Evolutionary conservation across 2,888 invertebrate genomes (phyloP), one percentile per base, ranked within the genome.

Genomic region (Geophilus truncorum): DNA sequence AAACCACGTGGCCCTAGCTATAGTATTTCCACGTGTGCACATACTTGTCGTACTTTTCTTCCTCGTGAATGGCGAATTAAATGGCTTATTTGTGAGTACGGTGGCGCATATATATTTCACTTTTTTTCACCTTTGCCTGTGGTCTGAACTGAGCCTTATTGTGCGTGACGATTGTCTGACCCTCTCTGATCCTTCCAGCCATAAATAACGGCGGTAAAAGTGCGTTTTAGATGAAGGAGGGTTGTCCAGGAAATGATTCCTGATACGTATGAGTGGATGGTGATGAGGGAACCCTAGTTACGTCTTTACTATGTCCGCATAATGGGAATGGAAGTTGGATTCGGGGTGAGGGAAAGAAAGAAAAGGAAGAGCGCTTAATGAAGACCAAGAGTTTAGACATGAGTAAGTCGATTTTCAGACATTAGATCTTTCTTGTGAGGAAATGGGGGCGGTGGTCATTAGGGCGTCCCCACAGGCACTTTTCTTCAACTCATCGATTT

Each of bases 351-450:
- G 23, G 28, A 21, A 12, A 10, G 28, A 18, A 12, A 21, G 25
- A 10, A 75, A 75, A 32, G 32, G 77, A 77, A 34, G 10, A 30
- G 77, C 10, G 77, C 75, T 23, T 80, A 80, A 80, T 79, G 79
- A 79, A 79, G 79, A 79, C 36, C 79, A 79, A 79, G 79, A 70
- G 79, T 79, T 79, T 79, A 80, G 80, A 80, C 75, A 80, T 76
- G 30, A 75, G 75, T 32, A 80, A 80, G 75, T 80, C 80, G 75
- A 80, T 80, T 80, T 76, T 76, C 40, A 28, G 80, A 80, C 80
- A 80, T 80, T 80, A 80, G 80, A 70, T 76, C 70, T 80, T 80
- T 75, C 76, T 75, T 40, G 80, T 23, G 76, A 80, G 80, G 80
- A 80, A 80, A 80, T 80, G 75, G 80, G 45, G 57, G 75, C 36